These are phyloP conservation scores for Cynocephalus volans DNA, from an alignment of 2,113 vertebrate species.

Conservation along the genomic window DNA sequence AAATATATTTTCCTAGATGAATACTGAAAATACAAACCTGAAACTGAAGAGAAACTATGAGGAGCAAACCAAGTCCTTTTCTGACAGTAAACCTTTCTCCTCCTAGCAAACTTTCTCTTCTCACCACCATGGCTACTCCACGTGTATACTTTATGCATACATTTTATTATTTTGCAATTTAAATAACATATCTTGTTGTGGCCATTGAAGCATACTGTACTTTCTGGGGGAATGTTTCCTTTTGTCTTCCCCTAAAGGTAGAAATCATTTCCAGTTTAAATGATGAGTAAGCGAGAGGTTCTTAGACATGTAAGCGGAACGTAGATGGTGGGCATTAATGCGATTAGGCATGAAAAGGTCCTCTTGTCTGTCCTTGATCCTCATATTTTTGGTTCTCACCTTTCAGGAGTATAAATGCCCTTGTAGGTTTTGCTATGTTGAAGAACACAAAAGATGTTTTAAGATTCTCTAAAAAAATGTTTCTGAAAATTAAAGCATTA, in stretches of 20 bases:
- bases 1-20: constrained; percentile 11
- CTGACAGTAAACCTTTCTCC: neutral
- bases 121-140: neutral
- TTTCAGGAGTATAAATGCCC: neutral
- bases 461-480: neutral
- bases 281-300: neutral
- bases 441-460: neutral
- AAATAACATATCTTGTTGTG: neutral
- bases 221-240: neutral
- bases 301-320: neutral
- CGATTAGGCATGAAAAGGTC: neutral
- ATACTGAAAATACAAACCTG: neutral
- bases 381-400: neutral
- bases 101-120: neutral
- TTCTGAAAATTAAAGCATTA: neutral
- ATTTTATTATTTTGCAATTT: neutral
- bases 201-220: neutral
- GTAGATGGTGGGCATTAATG: neutral
- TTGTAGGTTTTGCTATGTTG: neutral
- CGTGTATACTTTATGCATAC: neutral
- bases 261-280: neutral
- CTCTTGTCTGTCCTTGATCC: neutral
- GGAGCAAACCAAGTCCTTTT: neutral
- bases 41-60: neutral
- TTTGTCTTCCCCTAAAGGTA: neutral